phyloP scores from a whole-genome alignment of 2,888 invertebrate genomes.

The Cerastis rubricosa region DNA sequence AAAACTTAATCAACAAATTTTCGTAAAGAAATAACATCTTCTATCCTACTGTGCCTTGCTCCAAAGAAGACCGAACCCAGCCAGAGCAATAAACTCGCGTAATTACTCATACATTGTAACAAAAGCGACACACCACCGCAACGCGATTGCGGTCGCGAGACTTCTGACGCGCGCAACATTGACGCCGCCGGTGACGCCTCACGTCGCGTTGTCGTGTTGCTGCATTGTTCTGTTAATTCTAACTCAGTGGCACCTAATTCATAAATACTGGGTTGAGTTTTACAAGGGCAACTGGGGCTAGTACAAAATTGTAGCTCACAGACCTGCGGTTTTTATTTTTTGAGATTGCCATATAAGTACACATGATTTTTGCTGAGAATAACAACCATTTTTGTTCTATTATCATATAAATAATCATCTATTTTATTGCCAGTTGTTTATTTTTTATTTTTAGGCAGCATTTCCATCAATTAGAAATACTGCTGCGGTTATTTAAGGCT shows the following conservation, averaged over 20 bases:
- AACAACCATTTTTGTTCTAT: neutral
- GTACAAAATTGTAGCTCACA: neutral
- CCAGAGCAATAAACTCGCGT: slow-evolving; percentile 46
- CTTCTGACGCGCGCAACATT: slow-evolving; percentile 64
- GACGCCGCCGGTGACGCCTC: slow-evolving; percentile 49
- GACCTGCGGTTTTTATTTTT: neutral
- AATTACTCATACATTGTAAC: slow-evolving; percentile 63
- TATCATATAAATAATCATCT: neutral
- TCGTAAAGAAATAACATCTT: neutral
- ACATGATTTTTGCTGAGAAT: neutral
- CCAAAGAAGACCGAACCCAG: slow-evolving; percentile 38
- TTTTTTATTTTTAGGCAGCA: neutral
- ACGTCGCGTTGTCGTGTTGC: slow-evolving; percentile 37
- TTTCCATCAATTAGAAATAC: neutral
- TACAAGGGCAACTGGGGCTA: neutral
- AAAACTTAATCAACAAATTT: neutral
- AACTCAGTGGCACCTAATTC: slow-evolving; percentile 14
- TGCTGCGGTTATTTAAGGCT: neutral
- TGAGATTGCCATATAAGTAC: neutral
- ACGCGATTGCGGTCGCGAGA: slow-evolving; percentile 61
- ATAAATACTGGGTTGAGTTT: neutral
- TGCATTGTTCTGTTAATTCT: slow-evolving; percentile 49
- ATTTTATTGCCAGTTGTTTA: neutral
- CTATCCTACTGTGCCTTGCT: neutral
- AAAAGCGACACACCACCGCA: slow-evolving; percentile 58